Base-by-base conservation (phyloP, 2,113 vertebrate species). In the Diadophis punctatus region DNA sequence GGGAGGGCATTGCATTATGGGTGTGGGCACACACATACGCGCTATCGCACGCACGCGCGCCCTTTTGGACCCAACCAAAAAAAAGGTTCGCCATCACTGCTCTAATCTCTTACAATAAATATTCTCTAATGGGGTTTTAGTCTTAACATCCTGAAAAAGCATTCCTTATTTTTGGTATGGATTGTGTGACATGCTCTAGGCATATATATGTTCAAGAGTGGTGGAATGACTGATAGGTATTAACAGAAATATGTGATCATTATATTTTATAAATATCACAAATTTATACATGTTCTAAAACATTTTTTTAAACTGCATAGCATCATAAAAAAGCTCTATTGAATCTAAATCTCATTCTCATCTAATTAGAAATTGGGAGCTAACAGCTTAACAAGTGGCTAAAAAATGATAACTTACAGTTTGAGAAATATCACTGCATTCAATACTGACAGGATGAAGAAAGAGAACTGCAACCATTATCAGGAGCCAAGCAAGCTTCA, bases 401-500 rank as follows among this genome's bases (percentile, higher is more conserved):
- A 89, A 85, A 18, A 2, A 89, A 20, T 23, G 48, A 10, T 89
- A 85, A 43, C 97, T 98, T 97, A 98, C 98, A 27, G 11, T 96
- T 96, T 95, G 89, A 92, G 94, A 96, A 90, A 92, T 93, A 91
- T 27, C 20, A 55, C 85, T 91, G 93, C 95, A 94, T 52, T 93
- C 96, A 95, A 93, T 91, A 93, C 80, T 89, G 89, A 93, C 91
- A 94, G 63, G 27, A 87, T 96, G 91, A 90, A 95, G 87, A 93
- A 93, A 53, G 30, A 97, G 23, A n/a, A 7, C 88, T 95, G 96
- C 97, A 93, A 93, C 39, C 55, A 94, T 95, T 86, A 96, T 95
- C 20, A 34, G 43, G 90, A 96, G 93, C 91, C 94, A 86, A 48
- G n/a, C 68, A 25, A 87, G 22, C 95, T 96, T 97, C 98, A 98